Conservation (phyloP, 53 echinoderm and acorn worm genomes). For the Zoroaster sp. region DNA sequence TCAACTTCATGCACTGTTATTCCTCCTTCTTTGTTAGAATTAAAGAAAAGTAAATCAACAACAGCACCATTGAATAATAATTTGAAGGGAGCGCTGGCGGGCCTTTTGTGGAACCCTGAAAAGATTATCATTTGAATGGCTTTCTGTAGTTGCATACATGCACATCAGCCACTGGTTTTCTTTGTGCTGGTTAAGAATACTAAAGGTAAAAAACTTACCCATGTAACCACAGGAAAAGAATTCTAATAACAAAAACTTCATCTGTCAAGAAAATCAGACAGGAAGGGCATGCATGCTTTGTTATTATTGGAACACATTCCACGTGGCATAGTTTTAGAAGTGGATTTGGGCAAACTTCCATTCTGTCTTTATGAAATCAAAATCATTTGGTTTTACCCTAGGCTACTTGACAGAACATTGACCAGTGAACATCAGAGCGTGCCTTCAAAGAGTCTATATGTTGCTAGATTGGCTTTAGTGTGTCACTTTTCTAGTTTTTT, state of each 20-base stretch:
- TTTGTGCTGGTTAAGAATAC: background rate
- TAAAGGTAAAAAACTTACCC: background rate
- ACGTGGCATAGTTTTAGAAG: background rate
- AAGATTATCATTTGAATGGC: slow-evolving; percentile 16
- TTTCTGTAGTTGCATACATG: background rate
- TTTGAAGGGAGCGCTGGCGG: background rate
- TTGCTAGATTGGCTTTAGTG: too few species aligned
- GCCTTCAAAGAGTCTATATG: too few species aligned
- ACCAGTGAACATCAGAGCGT: too few species aligned
- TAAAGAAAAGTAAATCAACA: background rate
- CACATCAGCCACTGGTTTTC: background rate
- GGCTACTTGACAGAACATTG: too few species aligned
- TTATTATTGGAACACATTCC: background rate
- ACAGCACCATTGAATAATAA: background rate
- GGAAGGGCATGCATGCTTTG: background rate
- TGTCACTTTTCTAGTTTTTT: too few species aligned
- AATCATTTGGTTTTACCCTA: too few species aligned
- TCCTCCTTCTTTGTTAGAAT: background rate
- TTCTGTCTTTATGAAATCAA: too few species aligned
- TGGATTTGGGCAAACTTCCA: too few species aligned
- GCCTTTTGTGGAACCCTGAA: background rate
- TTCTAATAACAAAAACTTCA: background rate
- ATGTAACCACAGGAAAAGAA: background rate
- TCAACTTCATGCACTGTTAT: background rate
- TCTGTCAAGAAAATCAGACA: background rate